phyloP scores from a whole-genome alignment of 2,888 invertebrate species.

The Tuberolachnus salignus region DNA sequence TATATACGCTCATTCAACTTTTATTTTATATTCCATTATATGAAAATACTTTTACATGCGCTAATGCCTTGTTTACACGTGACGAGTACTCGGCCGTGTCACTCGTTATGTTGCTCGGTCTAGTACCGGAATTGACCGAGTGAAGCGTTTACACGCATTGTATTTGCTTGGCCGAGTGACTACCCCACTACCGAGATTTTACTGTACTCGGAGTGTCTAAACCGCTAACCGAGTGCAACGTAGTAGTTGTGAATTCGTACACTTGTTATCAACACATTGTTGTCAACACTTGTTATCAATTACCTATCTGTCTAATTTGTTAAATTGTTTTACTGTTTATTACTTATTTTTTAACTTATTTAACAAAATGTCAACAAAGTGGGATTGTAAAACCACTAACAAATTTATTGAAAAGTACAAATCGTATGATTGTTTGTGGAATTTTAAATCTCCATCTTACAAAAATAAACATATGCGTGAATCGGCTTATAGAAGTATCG shows the following conservation, averaged over 20 bases:
- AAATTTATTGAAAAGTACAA: conserved; percentile 34
- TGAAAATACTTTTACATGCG: no score
- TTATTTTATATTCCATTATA: no score
- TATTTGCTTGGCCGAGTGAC: not conserved
- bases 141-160: not conserved
- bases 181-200: no score
- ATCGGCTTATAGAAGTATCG: conserved; percentile 27
- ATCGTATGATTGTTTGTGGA: conserved; percentile 37
- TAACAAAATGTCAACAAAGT: conserved; percentile 29
- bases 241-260: not conserved
- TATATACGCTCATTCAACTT: no score
- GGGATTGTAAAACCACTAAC: conserved; percentile 44
- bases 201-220: no score
- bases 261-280: no score
- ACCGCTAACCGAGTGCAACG: not conserved
- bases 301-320: no score
- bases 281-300: no score
- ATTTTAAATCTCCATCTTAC: conserved; percentile 27
- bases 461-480: conserved; percentile 39
- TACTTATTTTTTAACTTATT: not conserved
- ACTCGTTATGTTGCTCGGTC: no score
- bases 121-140: not conserved
- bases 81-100: not conserved
- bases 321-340: not conserved
- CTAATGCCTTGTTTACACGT: not conserved